These are phyloP conservation scores for Symphodus melops DNA, from an alignment of 2,113 vertebrate genomes.

Conservation along the genomic window DNA sequence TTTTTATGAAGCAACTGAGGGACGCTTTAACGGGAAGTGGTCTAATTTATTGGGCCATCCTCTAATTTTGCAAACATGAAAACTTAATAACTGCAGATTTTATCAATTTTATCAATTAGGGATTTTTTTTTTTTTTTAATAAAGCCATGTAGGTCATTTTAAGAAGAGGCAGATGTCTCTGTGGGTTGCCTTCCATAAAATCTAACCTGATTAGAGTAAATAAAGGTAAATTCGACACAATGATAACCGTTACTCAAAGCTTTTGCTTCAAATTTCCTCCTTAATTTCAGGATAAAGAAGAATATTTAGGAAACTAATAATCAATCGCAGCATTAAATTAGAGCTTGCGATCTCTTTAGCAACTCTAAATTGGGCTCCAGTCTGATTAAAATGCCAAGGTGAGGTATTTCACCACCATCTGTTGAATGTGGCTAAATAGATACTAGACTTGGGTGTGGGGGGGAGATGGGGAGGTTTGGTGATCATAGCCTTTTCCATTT, in stretches of 20 bases:
- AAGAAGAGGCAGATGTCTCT: constrained; percentile 58
- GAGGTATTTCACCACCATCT: constrained; percentile 58
- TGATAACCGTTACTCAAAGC: constrained; percentile 55
- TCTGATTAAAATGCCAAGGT: constrained; percentile 58
- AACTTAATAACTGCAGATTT: constrained; percentile 43
- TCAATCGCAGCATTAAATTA: constrained; percentile 50
- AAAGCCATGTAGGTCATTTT: constrained; percentile 47
- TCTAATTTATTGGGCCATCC: constrained; percentile 21
- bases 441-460: constrained; percentile 30
- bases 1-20: constrained; percentile 32
- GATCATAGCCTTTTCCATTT: constrained; percentile 66
- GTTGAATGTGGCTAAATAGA: constrained; percentile 48
- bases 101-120: constrained; percentile 45
- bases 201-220: constrained; percentile 52
- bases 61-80: constrained; percentile 32
- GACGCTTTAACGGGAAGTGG: constrained; percentile 40
- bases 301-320: constrained; percentile 50
- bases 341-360: constrained; percentile 27
- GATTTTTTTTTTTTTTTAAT: constrained; percentile 59
- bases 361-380: constrained; percentile 12
- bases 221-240: constrained; percentile 53
- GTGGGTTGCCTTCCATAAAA: constrained; percentile 45
- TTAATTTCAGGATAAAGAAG: constrained; percentile 44
- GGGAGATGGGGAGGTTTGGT: constrained; percentile 9
- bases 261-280: constrained; percentile 38